phyloP scores from a whole-genome alignment of 2,113 vertebrate species.

The Caranx melampygus region DNA sequence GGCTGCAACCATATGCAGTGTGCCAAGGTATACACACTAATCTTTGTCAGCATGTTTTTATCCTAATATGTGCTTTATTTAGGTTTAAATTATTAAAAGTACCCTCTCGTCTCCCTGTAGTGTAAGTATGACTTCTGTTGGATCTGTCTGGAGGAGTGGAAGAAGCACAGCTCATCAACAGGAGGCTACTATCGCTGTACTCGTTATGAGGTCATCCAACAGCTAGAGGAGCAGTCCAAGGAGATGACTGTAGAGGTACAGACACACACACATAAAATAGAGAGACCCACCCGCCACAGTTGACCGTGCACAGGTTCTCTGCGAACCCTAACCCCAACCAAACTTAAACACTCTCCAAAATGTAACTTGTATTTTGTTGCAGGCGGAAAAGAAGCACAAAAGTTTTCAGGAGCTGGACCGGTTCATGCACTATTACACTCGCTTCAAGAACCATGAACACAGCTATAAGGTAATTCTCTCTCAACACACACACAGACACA shows the following conservation, averaged over 20 bases:
- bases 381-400: slow-evolving; percentile 99
- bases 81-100: not conserved
- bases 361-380: slow-evolving; percentile 27
- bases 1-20: slow-evolving; percentile 99
- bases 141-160: slow-evolving; percentile 90
- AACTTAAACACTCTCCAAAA: not conserved
- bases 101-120: slow-evolving; percentile 70
- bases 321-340: slow-evolving; percentile 2
- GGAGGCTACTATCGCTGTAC: slow-evolving; percentile 99
- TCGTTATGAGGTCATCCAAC: slow-evolving; percentile 97
- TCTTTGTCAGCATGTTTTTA: not conserved
- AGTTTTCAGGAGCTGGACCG: slow-evolving; percentile 98
- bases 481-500: not conserved
- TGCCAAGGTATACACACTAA: slow-evolving; percentile 88
- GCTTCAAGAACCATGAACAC: slow-evolving; percentile 99
- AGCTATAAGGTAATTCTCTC: slow-evolving; percentile 90
- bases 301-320: not conserved
- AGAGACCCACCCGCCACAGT: not conserved
- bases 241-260: slow-evolving; percentile 98
- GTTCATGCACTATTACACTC: slow-evolving; percentile 99
- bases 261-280: slow-evolving; percentile 50
- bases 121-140: slow-evolving; percentile 99
- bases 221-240: slow-evolving; percentile 97
- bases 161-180: slow-evolving; percentile 97
- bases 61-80: not conserved